Evolutionary conservation across 2,888 invertebrate species (phyloP).

Genomic region (Minunthozetes semirufus): DNA sequence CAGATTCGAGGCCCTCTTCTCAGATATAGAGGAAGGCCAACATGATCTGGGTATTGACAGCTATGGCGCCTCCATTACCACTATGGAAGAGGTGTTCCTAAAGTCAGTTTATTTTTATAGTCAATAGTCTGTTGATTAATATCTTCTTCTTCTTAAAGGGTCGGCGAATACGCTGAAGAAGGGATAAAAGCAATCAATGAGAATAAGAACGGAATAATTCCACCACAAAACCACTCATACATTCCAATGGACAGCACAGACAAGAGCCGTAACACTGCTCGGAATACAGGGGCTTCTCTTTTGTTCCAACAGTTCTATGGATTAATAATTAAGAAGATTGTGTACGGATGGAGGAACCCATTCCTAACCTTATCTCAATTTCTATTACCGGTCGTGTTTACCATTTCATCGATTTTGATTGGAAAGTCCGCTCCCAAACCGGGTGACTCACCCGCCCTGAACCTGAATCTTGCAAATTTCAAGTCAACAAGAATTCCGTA

Average conservation of each 20-base stretch:
- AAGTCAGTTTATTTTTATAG: slow-evolving; percentile 49
- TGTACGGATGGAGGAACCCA: slow-evolving; percentile 46
- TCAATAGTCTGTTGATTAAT: slow-evolving; percentile 57
- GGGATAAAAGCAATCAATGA: slow-evolving; percentile 25
- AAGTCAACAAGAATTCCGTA: slow-evolving; percentile 38
- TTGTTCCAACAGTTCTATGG: slow-evolving; percentile 42
- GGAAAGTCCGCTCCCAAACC: slow-evolving; percentile 52
- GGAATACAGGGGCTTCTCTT: slow-evolving; percentile 34
- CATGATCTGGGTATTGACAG: slow-evolving; percentile 61
- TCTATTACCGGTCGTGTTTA: slow-evolving; percentile 61
- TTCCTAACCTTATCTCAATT: slow-evolving; percentile 56
- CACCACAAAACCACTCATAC: background rate
- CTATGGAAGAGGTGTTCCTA: slow-evolving; percentile 86
- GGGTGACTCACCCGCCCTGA: slow-evolving; percentile 55
- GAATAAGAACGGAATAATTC: background rate
- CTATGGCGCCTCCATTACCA: slow-evolving; percentile 76
- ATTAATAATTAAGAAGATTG: slow-evolving; percentile 43
- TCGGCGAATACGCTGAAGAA: slow-evolving; percentile 31
- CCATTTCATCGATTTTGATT: slow-evolving; percentile 57
- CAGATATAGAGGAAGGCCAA: slow-evolving; percentile 57
- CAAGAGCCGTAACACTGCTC: background rate
- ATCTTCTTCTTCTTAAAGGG: slow-evolving; percentile 46
- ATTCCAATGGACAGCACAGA: background rate
- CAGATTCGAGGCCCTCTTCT: slow-evolving; percentile 57
- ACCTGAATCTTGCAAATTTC: slow-evolving; percentile 52